Evolutionary conservation across 2,113 vertebrate genomes (phyloP).

Genomic region (Alaudala cheleensis): DNA sequence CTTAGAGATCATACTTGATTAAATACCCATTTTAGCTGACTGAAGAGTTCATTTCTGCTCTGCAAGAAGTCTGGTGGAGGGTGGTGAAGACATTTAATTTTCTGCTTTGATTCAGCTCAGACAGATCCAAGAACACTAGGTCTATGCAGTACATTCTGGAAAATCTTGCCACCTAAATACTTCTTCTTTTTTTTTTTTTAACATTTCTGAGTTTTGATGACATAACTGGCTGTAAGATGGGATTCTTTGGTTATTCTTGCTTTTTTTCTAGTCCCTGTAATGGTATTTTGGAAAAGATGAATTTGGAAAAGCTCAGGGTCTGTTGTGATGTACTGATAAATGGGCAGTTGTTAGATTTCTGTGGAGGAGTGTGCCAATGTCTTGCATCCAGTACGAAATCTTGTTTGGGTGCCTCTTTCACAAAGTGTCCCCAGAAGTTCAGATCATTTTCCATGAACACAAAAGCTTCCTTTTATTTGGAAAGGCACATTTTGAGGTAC

Average conservation of each 20-base stretch:
- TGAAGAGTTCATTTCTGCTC: neutral
- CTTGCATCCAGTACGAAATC: neutral
- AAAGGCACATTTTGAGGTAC: neutral
- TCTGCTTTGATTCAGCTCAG: neutral
- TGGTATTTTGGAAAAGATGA: neutral
- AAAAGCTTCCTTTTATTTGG: neutral
- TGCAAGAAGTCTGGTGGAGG: neutral
- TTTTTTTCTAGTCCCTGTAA: neutral
- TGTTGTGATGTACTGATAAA: neutral
- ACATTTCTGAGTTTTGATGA: neutral
- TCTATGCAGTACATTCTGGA: neutral
- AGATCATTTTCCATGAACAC: neutral
- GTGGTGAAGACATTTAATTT: neutral
- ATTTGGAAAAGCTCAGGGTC: neutral
- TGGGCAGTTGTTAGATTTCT: neutral
- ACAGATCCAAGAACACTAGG: neutral
- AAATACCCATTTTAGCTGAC: neutral
- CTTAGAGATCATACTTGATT: neutral
- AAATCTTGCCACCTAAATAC: neutral
- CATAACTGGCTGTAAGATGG: neutral
- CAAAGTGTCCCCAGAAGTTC: neutral
- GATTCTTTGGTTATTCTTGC: neutral
- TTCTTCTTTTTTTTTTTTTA: neutral
- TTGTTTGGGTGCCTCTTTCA: neutral
- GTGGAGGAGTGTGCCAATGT: accelerated